These are phyloP conservation scores for Catharus minimus DNA, from an alignment of 2,113 vertebrate species.

Conservation along the genomic window DNA sequence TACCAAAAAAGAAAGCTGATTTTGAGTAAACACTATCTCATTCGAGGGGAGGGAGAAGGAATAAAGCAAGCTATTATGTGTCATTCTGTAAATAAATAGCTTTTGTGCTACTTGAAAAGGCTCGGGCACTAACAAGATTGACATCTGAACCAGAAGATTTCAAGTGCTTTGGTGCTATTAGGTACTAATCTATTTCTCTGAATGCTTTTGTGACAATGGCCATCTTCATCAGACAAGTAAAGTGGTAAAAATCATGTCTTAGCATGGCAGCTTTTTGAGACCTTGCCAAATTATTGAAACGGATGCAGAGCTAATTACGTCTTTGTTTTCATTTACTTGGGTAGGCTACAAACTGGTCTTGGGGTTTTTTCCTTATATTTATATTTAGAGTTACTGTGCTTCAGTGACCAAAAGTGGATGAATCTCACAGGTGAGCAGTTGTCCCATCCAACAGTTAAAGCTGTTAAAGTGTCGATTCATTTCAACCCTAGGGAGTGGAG, in stretches of 20 bases:
- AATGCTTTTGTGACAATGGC: constrained; percentile 22
- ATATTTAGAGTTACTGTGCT: background rate
- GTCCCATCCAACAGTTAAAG: background rate
- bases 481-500: background rate
- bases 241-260: background rate
- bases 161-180: constrained; percentile 26
- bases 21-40: constrained; percentile 36
- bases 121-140: constrained; percentile 54
- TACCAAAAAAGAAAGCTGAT: background rate
- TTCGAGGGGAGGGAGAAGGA: constrained; percentile 1
- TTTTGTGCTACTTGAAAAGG: constrained; percentile 64
- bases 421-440: background rate
- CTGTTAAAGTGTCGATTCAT: background rate
- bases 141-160: constrained; percentile 49
- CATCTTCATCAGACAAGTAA: constrained; percentile 13
- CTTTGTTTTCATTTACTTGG: background rate
- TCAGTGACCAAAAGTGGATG: background rate
- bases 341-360: background rate
- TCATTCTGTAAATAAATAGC: constrained; percentile 65
- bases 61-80: constrained; percentile 26
- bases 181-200: constrained; percentile 26
- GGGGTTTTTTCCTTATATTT: background rate
- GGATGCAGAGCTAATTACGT: background rate
- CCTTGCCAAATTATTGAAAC: background rate
- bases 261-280: constrained; percentile 6